Evolutionary conservation across 2,797 vertebrate genomes (phyloP).

Genomic region (Halcyon smyrnensis): DNA sequence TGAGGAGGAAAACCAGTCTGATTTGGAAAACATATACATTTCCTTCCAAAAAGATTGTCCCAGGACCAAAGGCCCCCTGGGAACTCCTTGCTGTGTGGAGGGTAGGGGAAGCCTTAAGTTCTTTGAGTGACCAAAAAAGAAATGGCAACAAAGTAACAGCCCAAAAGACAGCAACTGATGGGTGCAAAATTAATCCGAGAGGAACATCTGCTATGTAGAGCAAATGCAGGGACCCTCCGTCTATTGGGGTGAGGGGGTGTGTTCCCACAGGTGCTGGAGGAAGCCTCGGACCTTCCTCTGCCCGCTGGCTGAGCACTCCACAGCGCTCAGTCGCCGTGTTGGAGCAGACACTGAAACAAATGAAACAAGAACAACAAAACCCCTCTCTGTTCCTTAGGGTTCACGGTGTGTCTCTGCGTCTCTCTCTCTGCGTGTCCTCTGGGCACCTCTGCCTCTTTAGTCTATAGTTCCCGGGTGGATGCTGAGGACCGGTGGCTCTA

Average conservation of each 20-base stretch:
- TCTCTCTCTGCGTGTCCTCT: not conserved
- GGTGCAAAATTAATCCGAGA: not conserved
- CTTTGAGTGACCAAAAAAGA: conserved; percentile 21
- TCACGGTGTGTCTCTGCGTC: not conserved
- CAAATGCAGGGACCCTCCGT: conserved; percentile 5
- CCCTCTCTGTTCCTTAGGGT: conserved; percentile 21
- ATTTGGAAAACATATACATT: conserved; percentile 9
- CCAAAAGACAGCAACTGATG: conserved; percentile 30
- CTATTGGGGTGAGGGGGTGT: not conserved
- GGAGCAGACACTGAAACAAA: conserved; percentile 43
- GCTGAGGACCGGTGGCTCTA: conserved; percentile 96
- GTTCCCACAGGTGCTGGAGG: not conserved
- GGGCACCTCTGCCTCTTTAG: conserved; percentile 74
- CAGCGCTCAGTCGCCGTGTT: not conserved
- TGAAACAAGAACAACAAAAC: conserved; percentile 55
- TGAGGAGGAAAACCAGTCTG: conserved; percentile 14
- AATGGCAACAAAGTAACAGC: not conserved
- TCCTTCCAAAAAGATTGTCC: conserved; percentile 16
- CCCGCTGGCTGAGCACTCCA: not conserved
- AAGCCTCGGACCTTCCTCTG: not conserved
- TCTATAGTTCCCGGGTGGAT: conserved; percentile 97
- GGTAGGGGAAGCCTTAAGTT: conserved; percentile 24
- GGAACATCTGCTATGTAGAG: conserved; percentile 51
- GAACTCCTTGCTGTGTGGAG: conserved; percentile 45
- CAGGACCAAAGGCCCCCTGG: not conserved